phyloP scores from a whole-genome alignment of 2,113 vertebrate species.

The Odobenus rosmarus region DNA sequence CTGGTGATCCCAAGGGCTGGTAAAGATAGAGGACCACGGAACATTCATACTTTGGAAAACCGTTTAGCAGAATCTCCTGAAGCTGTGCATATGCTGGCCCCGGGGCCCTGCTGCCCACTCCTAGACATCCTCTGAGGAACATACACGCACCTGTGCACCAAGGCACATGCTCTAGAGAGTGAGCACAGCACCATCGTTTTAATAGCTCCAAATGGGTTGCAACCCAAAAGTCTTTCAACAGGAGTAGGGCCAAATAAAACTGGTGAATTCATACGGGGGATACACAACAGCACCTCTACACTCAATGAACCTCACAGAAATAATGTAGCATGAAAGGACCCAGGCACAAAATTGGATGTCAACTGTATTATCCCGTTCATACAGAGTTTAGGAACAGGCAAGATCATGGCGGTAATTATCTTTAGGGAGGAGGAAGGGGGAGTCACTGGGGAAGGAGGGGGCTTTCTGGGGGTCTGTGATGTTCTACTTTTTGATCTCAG shows the following conservation, averaged over 20 bases:
- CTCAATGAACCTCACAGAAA: not conserved
- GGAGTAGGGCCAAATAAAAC: not conserved
- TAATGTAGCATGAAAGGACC: rapidly evolving
- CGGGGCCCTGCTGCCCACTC: not conserved
- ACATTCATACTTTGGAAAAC: not conserved
- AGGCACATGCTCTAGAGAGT: rapidly evolving
- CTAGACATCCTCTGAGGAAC: rapidly evolving
- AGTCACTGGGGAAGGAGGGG: rapidly evolving
- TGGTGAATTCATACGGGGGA: rapidly evolving
- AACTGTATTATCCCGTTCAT: not conserved
- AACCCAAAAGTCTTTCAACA: not conserved
- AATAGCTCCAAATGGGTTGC: not conserved
- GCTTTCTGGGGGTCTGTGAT: no score
- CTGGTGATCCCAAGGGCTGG: rapidly evolving
- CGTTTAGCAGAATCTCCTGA: not conserved
- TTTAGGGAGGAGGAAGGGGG: not conserved
- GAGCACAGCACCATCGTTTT: rapidly evolving
- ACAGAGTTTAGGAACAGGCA: not conserved
- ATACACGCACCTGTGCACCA: rapidly evolving
- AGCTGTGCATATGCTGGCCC: not conserved
- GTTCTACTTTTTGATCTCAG: not conserved
- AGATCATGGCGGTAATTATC: not conserved
- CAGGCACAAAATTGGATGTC: not conserved
- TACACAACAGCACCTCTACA: no score
- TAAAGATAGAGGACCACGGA: rapidly evolving